Evolutionary conservation across 2,888 invertebrate genomes (phyloP), one percentile per base, ranked within the genome.

Genomic region (Ormyrus pomaceus): DNA sequence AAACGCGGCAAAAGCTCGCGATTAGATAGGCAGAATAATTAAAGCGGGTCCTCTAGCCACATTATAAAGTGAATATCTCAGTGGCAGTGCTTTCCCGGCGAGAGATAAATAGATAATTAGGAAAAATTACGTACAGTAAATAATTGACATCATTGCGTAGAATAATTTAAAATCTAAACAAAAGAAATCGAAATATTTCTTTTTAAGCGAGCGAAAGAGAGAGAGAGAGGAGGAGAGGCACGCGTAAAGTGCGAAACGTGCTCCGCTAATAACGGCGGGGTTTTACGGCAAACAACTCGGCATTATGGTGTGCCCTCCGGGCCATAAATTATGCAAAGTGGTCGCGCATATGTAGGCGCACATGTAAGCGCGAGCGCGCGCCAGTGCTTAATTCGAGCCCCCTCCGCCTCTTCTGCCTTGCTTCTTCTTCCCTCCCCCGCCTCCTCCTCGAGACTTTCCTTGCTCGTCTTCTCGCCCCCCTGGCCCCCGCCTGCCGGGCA

Each of bases 351-450:
- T 68, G 72, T 76, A 61, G 56, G 62, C 61, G 61, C 68, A 48
- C 65, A 59, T 45, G 58, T 53, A 65, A 11, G 65, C 51, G 7
- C n/a, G 45, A 62, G 69, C 51, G 68, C 19, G 64, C 65, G 45
- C 65, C 50, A 83, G 69, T 65, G 69, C 82, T 85, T 86, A 86
- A 86, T 86, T 85, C 85, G 83, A 80, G 69, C 77, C 53, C 77
- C 51, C 11, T 58, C 72, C 70, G 61, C 64, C 69, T 64, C 73
- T 64, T 61, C 70, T 70, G 77, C 55, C 68, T 65, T 65, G 45
- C 72, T 68, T 50, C 53, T 51, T 8, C 51, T 10, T 10, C 34
- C 0, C 13, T 46, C 55, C 46, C n/a, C 70, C 34, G 19, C 48
- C 53, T 61, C 46, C 58, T 69, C n/a, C 51, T 13, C 61, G 68